Evolutionary conservation across 2,888 invertebrate species (phyloP), one percentile per base, ranked within the genome.

Genomic region (Ochropleura plecta): DNA sequence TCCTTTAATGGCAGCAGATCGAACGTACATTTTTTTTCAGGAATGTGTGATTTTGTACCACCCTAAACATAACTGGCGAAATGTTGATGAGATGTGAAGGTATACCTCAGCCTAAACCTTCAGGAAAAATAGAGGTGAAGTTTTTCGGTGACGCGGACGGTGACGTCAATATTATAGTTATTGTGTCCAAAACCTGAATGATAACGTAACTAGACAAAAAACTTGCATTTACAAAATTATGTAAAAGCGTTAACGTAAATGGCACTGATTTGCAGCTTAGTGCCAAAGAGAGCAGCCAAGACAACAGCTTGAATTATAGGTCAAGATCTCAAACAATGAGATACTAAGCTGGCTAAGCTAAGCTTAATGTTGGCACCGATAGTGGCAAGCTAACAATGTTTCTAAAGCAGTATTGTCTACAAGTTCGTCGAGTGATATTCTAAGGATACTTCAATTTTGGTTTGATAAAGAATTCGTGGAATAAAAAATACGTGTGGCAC

Each of bases 271-370:
- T 18, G 7, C 53, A 57, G 55, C 44, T 67, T 20, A 64, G 66
- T 70, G 67, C 70, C 76, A 55, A 69, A 71, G 66, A 78, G 53
- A 53, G 66, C 46, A 51, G 72, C 82, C 66, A 73, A 81, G 76
- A 79, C 59, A 77, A 64, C 79, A 81, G 77, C 69, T 82, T 66
- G 65, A 68, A 71, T 81, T 53, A 51, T 82, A 68, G 82, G 80
- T 81, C 73, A 81, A 78, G 78, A 81, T 62, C 60, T 63, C 51
- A 44, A 57, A 48, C 81, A 51, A 68, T 67, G 40, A 49, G 68
- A 57, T 62, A 76, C 44, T 44, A 55, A 66, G 53, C 51, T 18
- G 6, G 53, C 30, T 77, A 49, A 65, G 48, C 44, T 14, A 9
- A 18, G 62, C 53, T 53, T 66, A 57, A 63, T 49, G 46, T 70